phyloP scores from a whole-genome alignment of 2,113 vertebrate genomes.

The Nothoprocta perdicaria region DNA sequence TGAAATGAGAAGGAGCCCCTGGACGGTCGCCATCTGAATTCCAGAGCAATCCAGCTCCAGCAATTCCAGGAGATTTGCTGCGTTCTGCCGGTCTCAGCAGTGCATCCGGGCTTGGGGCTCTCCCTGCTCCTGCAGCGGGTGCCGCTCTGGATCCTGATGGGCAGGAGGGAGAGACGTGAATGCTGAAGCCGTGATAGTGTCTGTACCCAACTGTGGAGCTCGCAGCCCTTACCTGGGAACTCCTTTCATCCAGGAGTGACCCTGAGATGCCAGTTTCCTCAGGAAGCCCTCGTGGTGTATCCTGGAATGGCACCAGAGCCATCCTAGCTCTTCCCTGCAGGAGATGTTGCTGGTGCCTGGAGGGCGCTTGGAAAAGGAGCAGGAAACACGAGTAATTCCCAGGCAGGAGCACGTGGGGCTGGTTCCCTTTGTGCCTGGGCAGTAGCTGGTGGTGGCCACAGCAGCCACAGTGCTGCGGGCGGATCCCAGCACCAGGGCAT shows the following conservation, averaged over 20 bases:
- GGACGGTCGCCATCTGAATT: background rate
- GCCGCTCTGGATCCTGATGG: background rate
- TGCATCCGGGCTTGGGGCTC: background rate
- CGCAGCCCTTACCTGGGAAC: background rate
- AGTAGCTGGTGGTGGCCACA: background rate
- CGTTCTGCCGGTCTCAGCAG: background rate
- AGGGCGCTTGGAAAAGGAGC: background rate
- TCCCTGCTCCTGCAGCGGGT: background rate
- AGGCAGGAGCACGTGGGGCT: background rate
- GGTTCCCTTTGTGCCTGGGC: background rate
- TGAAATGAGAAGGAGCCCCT: background rate
- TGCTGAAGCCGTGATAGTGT: background rate
- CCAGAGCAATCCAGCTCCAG: background rate
- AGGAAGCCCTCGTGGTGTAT: background rate
- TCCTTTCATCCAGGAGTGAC: background rate
- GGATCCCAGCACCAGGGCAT: background rate
- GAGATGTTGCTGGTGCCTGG: accelerated
- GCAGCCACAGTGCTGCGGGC: background rate
- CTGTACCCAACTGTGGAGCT: background rate
- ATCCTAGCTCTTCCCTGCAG: background rate
- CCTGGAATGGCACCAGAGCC: background rate
- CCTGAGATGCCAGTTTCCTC: background rate
- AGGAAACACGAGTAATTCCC: background rate
- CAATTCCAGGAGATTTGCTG: background rate
- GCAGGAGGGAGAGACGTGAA: background rate